These are phyloP conservation scores for Melanerpes formicivorus DNA, from an alignment of 2,113 vertebrate species.

Conservation along the genomic window DNA sequence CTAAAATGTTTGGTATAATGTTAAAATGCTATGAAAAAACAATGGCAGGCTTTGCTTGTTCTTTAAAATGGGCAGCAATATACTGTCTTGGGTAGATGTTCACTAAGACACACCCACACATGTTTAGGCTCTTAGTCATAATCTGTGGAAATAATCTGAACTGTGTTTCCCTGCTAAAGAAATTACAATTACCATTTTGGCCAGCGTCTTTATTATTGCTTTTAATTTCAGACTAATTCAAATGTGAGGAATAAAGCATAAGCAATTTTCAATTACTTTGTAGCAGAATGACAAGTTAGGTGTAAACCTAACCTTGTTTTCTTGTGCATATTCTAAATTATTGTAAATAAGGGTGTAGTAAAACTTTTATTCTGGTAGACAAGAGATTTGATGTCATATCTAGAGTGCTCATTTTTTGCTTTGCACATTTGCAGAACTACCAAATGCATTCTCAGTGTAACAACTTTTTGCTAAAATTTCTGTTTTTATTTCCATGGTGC, in stretches of 20 bases:
- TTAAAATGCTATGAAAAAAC: not conserved
- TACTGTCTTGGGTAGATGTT: not conserved
- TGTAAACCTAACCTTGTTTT: not conserved
- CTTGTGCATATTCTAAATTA: not conserved
- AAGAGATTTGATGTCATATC: not conserved
- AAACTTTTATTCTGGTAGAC: not conserved
- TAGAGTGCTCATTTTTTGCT: not conserved
- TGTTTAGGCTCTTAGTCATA: not conserved
- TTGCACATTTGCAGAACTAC: not conserved
- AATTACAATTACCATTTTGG: not conserved
- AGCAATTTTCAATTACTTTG: not conserved
- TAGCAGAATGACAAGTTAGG: not conserved
- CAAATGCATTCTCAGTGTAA: not conserved
- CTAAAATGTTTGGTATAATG: not conserved
- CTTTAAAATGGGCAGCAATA: not conserved
- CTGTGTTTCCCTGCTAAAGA: not conserved
- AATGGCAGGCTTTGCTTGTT: not conserved
- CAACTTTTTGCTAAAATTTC: not conserved
- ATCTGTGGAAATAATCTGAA: not conserved
- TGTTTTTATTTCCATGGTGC: not conserved
- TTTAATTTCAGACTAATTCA: not conserved
- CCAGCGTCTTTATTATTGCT: not conserved
- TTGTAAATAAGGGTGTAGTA: not conserved
- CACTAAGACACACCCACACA: not conserved
- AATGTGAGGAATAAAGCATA: not conserved